Evolutionary conservation across 2,888 invertebrate species (phyloP), one percentile per base, ranked within the genome.

Genomic region (Melanophora roralis): DNA sequence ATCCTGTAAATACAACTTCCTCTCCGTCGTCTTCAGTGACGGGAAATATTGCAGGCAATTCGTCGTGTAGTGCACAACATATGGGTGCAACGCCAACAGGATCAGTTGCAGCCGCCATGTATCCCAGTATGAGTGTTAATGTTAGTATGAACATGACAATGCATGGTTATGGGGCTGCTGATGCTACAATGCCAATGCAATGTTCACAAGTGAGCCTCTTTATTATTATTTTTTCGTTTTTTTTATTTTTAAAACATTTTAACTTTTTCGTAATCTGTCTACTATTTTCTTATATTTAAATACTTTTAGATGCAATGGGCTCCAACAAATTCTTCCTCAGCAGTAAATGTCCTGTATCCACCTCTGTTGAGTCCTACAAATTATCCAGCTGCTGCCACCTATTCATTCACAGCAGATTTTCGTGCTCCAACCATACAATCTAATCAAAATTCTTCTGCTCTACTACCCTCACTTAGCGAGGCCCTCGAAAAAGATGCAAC

Each of bases 81-180:
- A 80, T 81, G 71, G 77, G 45, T 55, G 45, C 82, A 12, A 43
- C 49, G 16, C 59, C 71, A 9, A 69, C 49, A 27, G 67, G 79
- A 40, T 76, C 84, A 19, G 84, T 82, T 34, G 83, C 86, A 1
- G 89, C 90, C 1, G 89, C 93, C 0, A 92, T 95, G 82, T 96
- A 96, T 88, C 97, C 97, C 74, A 95, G 97, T 86, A 98, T 98
- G 98, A 97, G 96, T 86, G 97, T 98, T 83, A 98, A 98, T 88
- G 97, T 98, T 49, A 90, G 88, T 84, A 98, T 98, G 98, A 98
- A 97, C 89, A 98, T 98, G 98, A 98, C 98, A 73, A 97, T 98
- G 95, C 97, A 97, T 83, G 94, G 94, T 1, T 94, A 94, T 84
- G 86, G 90, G 85, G 83, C 91, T 86, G 83, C 91, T 86, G 88